A percentile compares a stretch with the other conserved stretches of the same genome.
phyloP scores from a whole-genome alignment of 2,113 vertebrate genomes.

The Lucifuga dentata region DNA sequence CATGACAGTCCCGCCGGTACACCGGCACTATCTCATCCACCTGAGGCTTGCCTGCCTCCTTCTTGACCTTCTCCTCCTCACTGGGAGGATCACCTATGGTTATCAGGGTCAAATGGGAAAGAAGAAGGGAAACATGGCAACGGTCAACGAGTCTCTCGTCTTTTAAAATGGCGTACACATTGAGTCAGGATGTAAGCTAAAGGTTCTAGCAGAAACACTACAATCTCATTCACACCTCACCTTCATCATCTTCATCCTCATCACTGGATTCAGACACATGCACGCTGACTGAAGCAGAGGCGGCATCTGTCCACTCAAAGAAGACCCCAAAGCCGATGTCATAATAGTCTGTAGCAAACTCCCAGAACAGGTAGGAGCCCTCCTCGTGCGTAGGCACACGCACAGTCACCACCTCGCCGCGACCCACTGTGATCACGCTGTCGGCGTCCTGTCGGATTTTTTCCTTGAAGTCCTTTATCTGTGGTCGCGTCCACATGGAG shows the following conservation, averaged over 20 bases:
- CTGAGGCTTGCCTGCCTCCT: constrained; percentile 92
- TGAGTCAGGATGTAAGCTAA: too few relatives aligned
- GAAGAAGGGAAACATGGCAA: neutral
- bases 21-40: constrained; percentile 99
- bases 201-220: too few relatives aligned
- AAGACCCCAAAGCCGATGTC: constrained; percentile 99
- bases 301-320: constrained; percentile 98
- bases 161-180: too few relatives aligned
- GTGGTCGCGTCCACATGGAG: constrained; percentile 99
- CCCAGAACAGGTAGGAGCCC: constrained; percentile 98
- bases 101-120: neutral
- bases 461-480: constrained; percentile 99
- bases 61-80: constrained; percentile 95
- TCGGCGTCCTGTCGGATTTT: constrained; percentile 98
- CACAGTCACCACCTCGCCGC: constrained; percentile 98
- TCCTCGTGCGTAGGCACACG: constrained; percentile 98
- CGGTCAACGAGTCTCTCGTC: neutral
- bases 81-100: constrained; percentile 81
- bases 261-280: constrained; percentile 99
- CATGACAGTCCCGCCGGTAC: constrained; percentile 98
- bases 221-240: constrained; percentile 71
- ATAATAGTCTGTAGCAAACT: constrained; percentile 99
- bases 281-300: constrained; percentile 95
- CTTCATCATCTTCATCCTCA: constrained; percentile 97
- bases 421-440: constrained; percentile 97